Conservation (phyloP, 2,113 vertebrate species). For the Cheilinus undulatus region DNA sequence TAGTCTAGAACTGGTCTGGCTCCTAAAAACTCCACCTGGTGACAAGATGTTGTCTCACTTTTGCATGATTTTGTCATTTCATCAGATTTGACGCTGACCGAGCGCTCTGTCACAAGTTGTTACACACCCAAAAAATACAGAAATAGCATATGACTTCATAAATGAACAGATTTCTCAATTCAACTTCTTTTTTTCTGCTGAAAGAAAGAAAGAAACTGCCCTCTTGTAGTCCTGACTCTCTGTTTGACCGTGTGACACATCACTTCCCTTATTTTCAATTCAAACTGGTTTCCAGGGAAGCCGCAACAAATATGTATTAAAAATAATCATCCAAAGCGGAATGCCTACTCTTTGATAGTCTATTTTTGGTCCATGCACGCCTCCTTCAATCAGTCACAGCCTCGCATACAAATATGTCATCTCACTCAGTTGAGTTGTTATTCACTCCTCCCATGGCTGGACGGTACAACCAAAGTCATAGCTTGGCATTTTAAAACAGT, state of each 20-base stretch:
- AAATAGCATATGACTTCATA: neutral
- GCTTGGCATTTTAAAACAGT: too few relatives aligned
- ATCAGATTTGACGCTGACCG: neutral
- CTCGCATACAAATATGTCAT: neutral
- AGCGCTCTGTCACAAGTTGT: conserved; percentile 4
- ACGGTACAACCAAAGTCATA: too few relatives aligned
- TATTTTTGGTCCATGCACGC: neutral
- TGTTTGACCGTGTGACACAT: neutral
- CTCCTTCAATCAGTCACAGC: neutral
- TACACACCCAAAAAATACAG: neutral
- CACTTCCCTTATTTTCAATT: conserved; percentile 43
- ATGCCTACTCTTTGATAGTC: too few relatives aligned
- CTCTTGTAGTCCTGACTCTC: neutral
- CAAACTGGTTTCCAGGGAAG: conserved; percentile 21
- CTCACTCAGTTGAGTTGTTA: neutral
- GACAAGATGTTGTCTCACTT: too few relatives aligned
- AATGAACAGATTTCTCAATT: conserved; percentile 49
- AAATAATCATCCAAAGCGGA: neutral
- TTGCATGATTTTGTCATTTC: too few relatives aligned
- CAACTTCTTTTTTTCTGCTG: conserved; percentile 12
- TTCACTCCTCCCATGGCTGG: too few relatives aligned
- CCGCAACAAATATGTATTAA: neutral
- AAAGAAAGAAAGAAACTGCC: conserved; percentile 28
- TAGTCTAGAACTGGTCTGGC: too few relatives aligned
- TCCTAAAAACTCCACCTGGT: too few relatives aligned